Evolutionary conservation across 2,797 vertebrate species (phyloP), one percentile per base, ranked within the genome.

Genomic region (Discoglossus pictus): DNA sequence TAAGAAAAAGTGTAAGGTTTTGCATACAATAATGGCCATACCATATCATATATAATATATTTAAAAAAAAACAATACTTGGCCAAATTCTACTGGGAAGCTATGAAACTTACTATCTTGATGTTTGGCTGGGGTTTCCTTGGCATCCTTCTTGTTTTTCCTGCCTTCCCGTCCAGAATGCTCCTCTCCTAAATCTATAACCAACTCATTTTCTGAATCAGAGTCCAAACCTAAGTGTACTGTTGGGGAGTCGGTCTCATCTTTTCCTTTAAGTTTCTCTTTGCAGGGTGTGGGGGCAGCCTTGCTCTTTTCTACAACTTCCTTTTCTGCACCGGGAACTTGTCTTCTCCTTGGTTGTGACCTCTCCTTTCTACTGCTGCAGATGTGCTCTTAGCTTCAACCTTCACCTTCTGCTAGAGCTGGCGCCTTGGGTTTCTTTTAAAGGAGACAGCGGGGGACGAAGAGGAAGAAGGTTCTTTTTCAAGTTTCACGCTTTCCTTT

Each of bases 111-210:
- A 98, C 95, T 92, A 73, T 99, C 96, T 66, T 61, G 44, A 46
- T 80, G 77, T 79, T 96, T 98, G 68, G 83, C 75, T 68, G 79
- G 83, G 6, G 34, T 80, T 70, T 95, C 94, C 84, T 97, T 98
- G 56, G 81, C 69, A 18, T 98, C 96, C 84, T 88, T 92, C 83
- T 92, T 97, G 34, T 65, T 82, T 80, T 91, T 95, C 54, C 95
- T 94, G 38, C 92, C 87, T 61, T 98, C 95, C 50, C 94, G 89
- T 44, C 90, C 82, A 65, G 93, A 90, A 21, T 91, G 90, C 76
- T 99, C 97, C 48, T 99, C 97, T 31, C 96, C 95, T 0, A 99
- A 86, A 74, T 99, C 97, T 42, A 99, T 99, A 75, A 99, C 96
- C 34, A 99, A 90, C 80, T 99, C 97, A 2, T 92, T 91, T 78